Evolutionary conservation across 2,113 vertebrate species (phyloP).

Genomic region (Sinocyclocheilus anshuiensis): DNA sequence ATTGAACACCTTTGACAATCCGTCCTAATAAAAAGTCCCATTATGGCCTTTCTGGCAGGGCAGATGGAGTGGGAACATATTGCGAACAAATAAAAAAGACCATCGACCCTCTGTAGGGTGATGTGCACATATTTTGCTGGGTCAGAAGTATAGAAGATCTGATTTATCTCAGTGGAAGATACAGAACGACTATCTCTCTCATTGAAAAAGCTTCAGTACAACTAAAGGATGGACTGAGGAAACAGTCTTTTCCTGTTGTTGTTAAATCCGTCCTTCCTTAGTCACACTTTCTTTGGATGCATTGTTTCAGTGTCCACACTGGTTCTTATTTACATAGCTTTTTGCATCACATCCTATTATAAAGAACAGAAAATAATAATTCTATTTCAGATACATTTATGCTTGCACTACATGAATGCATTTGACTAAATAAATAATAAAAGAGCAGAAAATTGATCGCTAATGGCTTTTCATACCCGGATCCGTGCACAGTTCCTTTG

Average conservation of each 20-base stretch:
- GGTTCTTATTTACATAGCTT: neutral
- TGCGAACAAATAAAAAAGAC: neutral
- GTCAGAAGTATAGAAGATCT: neutral
- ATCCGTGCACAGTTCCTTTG: neutral
- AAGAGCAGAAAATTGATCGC: neutral
- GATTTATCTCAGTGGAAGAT: neutral
- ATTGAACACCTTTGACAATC: neutral
- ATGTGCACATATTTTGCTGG: slow-evolving; percentile 1
- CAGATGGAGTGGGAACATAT: neutral
- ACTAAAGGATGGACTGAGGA: neutral
- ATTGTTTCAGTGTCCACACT: neutral
- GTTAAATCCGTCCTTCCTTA: neutral
- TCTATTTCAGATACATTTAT: neutral
- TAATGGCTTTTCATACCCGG: neutral
- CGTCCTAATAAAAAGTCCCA: neutral
- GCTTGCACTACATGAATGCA: neutral
- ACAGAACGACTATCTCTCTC: neutral
- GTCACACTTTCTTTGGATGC: slow-evolving; percentile 1
- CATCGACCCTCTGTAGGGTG: neutral
- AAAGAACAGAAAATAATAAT: neutral
- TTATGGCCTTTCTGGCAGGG: neutral
- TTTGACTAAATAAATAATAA: neutral
- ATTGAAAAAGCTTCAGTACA: neutral
- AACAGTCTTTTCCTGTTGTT: neutral
- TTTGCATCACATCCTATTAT: neutral